These are phyloP conservation scores for Papilio helenus DNA, from an alignment of 1,140 invertebrate genomes.

Conservation along the genomic window DNA sequence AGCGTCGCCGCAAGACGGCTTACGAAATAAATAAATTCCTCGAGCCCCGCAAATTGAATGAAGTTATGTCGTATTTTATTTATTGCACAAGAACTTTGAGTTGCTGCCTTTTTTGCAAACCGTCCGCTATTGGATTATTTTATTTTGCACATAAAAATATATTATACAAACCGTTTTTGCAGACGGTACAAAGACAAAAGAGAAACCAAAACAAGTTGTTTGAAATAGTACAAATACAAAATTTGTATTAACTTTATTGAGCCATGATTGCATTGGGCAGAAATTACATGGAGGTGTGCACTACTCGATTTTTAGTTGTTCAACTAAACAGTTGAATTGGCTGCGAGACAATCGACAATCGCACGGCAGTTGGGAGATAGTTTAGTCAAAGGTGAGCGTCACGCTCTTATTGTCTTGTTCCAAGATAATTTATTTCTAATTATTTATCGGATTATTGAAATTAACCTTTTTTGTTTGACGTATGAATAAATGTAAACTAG, in stretches of 20 bases:
- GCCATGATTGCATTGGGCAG: too few relatives aligned
- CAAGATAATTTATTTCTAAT: neutral
- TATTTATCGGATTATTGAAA: neutral
- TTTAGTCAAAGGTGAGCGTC: neutral
- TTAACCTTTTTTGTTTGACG: too few relatives aligned
- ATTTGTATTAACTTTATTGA: too few relatives aligned
- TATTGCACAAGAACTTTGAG: conserved; percentile 21
- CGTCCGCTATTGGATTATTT: conserved; percentile 6
- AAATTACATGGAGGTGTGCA: too few relatives aligned
- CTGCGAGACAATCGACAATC: too few relatives aligned
- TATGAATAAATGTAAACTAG: too few relatives aligned
- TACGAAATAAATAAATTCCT: conserved; percentile 33
- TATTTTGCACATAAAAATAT: conserved; percentile 19
- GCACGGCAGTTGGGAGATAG: neutral
- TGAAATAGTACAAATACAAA: neutral
- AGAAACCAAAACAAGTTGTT: neutral
- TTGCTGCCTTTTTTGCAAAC: conserved; percentile 19
- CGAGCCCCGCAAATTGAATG: conserved; percentile 33
- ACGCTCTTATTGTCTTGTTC: neutral
- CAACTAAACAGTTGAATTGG: too few relatives aligned
- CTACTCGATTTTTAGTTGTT: too few relatives aligned
- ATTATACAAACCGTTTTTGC: neutral
- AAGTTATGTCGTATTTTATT: conserved; percentile 32
- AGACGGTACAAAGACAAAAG: neutral
- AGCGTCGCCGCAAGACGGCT: conserved; percentile 27